A percentile compares a stretch with the other conserved stretches of the same genome.
Evolutionary conservation across 2,113 vertebrate species (phyloP).

Genomic region (Scomber japonicus): DNA sequence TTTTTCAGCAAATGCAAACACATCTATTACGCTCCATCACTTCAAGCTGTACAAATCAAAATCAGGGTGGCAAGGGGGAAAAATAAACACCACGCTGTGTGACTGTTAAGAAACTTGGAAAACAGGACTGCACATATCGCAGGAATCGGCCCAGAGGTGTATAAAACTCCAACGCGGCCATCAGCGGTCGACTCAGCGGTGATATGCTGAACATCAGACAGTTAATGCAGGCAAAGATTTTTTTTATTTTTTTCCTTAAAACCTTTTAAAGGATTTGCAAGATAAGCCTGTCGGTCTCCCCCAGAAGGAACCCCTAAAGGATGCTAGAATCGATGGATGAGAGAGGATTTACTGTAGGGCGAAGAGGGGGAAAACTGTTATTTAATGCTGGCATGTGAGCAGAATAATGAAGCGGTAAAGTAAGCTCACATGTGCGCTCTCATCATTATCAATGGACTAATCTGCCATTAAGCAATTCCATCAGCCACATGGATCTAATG

Average conservation of each 20-base stretch:
- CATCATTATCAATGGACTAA: slow-evolving; percentile 75
- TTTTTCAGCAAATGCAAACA: slow-evolving; percentile 78
- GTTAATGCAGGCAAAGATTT: slow-evolving; percentile 76
- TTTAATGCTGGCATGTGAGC: slow-evolving; percentile 73
- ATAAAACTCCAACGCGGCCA: slow-evolving; percentile 45
- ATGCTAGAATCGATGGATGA: slow-evolving; percentile 79
- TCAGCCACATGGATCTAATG: slow-evolving; percentile 55
- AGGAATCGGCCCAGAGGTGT: slow-evolving; percentile 40
- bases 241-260: slow-evolving; percentile 47
- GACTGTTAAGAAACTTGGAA: slow-evolving; percentile 67
- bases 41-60: slow-evolving; percentile 83
- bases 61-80: slow-evolving; percentile 34
- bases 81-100: slow-evolving; percentile 59
- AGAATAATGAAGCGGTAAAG: slow-evolving; percentile 74
- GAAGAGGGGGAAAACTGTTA: slow-evolving; percentile 61
- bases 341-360: slow-evolving; percentile 79
- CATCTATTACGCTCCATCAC: slow-evolving; percentile 69
- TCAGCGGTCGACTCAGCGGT: background rate
- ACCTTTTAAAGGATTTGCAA: slow-evolving; percentile 84
- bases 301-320: slow-evolving; percentile 70
- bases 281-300: slow-evolving; percentile 77
- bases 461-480: slow-evolving; percentile 70
- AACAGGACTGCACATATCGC: slow-evolving; percentile 53
- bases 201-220: slow-evolving; percentile 54
- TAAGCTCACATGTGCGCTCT: slow-evolving; percentile 54